phyloP scores from a whole-genome alignment of 37 sponge, comb jelly and placozoan genomes.

The Aphrocallistes beatrix region DNA sequence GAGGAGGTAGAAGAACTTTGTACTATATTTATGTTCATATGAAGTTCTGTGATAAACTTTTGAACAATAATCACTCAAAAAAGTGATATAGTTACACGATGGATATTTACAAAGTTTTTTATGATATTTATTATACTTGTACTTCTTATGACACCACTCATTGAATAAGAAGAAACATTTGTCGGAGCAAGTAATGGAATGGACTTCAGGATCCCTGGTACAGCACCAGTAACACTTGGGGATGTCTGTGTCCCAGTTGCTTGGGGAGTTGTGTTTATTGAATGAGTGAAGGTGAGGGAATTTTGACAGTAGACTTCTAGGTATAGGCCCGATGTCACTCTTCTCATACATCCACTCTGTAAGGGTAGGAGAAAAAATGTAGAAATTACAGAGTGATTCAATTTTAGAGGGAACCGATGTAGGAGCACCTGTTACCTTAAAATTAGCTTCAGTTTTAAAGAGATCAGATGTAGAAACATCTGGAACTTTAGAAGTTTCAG shows the following conservation, averaged over 20 bases:
- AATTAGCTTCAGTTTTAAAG: too few relatives aligned
- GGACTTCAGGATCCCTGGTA: not conserved
- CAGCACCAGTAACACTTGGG: not conserved
- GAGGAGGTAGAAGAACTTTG: not conserved
- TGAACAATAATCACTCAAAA: constrained; percentile 17
- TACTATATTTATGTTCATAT: not conserved
- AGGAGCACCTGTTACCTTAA: too few relatives aligned
- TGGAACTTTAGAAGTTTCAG: too few relatives aligned
- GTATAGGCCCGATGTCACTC: not conserved
- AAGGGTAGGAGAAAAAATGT: not conserved
- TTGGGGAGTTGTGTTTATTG: not conserved
- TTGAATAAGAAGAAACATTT: not conserved
- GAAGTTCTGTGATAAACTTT: not conserved
- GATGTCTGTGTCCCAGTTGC: not conserved
- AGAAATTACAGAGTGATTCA: too few relatives aligned
- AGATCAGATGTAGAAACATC: too few relatives aligned
- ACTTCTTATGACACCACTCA: constrained; percentile 1
- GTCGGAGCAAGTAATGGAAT: not conserved
- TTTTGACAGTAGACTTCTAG: not conserved
- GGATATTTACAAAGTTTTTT: not conserved
- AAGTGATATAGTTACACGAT: not conserved
- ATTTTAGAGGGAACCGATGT: too few relatives aligned
- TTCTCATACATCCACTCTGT: constrained; percentile 7
- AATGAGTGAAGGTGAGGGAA: not conserved
- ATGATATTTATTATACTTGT: not conserved